These are phyloP conservation scores for Scarus forsteni DNA, from an alignment of 2,797 vertebrate species.

Conservation along the genomic window DNA sequence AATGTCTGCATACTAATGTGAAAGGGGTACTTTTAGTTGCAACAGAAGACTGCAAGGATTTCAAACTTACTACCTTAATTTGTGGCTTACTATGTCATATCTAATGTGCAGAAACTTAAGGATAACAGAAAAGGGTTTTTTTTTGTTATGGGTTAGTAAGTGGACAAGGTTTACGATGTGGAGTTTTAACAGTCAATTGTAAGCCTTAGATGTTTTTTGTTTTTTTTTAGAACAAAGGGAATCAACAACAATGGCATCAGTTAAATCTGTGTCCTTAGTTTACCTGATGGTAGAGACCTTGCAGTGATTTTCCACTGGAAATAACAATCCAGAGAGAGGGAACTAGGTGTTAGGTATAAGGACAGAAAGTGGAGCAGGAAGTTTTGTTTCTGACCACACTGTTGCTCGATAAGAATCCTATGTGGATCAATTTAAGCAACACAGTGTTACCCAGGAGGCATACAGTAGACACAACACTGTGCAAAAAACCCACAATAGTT, in stretches of 20 bases:
- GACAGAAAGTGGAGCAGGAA: constrained; percentile 60
- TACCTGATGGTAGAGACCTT: constrained; percentile 5
- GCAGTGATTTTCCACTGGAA: constrained; percentile 15
- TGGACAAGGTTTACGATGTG: not conserved
- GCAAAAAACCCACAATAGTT: constrained; percentile 25
- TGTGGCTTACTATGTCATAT: no score
- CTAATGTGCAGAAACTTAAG: no score
- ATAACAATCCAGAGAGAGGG: constrained; percentile 32
- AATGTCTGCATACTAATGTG: not conserved
- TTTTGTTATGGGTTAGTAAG: no score
- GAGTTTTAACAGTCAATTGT: not conserved
- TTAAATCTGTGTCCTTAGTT: not conserved
- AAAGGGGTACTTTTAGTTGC: not conserved
- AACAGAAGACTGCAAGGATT: not conserved
- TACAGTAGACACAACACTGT: constrained; percentile 25
- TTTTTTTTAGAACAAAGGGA: not conserved
- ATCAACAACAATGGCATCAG: not conserved
- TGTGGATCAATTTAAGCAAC: constrained; percentile 74
- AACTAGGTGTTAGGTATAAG: constrained; percentile 18
- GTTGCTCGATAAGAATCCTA: constrained; percentile 72
- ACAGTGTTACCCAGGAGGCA: constrained; percentile 31
- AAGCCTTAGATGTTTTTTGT: no score
- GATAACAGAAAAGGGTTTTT: no score
- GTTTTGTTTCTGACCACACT: constrained; percentile 70
- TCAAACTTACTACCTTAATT: no score